A percentile compares a stretch with the other conserved stretches of the same genome.
Evolutionary conservation across 2,113 vertebrate species (phyloP).

Genomic region (Jacana jacana): DNA sequence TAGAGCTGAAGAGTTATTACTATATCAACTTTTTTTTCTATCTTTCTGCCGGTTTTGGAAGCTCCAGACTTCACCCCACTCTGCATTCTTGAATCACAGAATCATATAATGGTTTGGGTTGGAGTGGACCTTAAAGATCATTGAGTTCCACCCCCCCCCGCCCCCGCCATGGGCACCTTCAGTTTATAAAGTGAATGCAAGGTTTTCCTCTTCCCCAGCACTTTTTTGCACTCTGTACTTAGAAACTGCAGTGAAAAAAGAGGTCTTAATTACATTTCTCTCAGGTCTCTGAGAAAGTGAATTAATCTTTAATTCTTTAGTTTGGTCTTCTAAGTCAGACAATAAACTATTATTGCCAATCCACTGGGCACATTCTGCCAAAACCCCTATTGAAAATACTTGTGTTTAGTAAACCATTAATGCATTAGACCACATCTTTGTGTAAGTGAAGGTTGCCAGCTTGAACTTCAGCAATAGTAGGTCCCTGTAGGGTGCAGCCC

Average conservation of each 20-base stretch:
- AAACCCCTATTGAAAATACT: background rate
- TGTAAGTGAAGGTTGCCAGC: background rate
- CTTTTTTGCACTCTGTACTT: background rate
- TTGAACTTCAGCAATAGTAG: background rate
- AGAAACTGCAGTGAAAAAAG: background rate
- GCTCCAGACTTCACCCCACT: background rate
- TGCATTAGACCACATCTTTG: background rate
- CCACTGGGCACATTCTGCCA: background rate
- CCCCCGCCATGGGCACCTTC: background rate
- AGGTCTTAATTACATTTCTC: background rate
- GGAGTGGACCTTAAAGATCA: background rate
- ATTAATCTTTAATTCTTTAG: background rate
- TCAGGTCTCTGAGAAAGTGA: background rate
- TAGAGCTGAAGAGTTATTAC: background rate
- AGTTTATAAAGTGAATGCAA: background rate
- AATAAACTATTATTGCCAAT: background rate
- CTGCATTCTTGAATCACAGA: constrained; percentile 69
- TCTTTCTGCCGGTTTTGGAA: background rate
- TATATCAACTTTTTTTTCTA: background rate
- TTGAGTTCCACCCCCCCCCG: background rate
- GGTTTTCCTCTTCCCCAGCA: background rate
- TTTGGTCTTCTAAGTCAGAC: background rate
- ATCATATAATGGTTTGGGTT: background rate
- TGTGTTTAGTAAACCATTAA: background rate
- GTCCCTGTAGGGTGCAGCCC: background rate